Base-by-base conservation (phyloP, 2,888 invertebrate genomes). In the Eledona agricola region DNA sequence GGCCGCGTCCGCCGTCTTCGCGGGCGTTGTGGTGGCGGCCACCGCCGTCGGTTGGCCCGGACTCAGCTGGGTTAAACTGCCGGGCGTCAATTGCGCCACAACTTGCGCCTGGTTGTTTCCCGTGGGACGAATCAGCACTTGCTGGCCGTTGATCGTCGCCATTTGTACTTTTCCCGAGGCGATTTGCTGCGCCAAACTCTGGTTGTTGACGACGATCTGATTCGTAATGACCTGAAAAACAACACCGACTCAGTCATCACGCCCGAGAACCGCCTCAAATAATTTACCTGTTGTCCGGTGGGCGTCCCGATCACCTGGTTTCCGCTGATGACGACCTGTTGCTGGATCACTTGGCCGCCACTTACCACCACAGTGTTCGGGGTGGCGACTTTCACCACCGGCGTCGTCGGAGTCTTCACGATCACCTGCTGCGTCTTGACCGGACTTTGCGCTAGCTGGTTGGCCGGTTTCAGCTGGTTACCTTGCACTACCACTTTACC, bases 131-230 rank as follows among this genome's bases (percentile, higher is more conserved):
- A 93, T 89, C 26, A 92, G 80, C 15, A 93, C 90, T 74, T 92
- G 92, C 69, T 92, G 92, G 0, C 92, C 92, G 71, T 89, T 89
- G 13, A 93, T 87, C 0, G 89, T 90, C 0, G 91, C 90, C 46
- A 93, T 80, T 72, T 91, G 90, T 4, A 91, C 84, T 73, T 91
- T 92, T 3, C 91, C 92, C 7, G 88, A 83, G 1, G 90, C 89
- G 54, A 93, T 80, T 72, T 92, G 91, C 70, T 90, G 90, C 7
- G 89, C 90, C 23, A 92, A 77, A 9, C 83, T 84, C 1, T 86
- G 87, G 72, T 88, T 89, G 67, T 87, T 90, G 29, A 90, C 87
- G 29, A 90, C 85, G 51, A 90, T 86, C 76, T 90, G 90, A 64
- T 79, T 81, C 2, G 80, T 76, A 55, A 80, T 73, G 19, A 81